phyloP scores from a whole-genome alignment of 2,888 invertebrate species.

The Euproctis similis region DNA sequence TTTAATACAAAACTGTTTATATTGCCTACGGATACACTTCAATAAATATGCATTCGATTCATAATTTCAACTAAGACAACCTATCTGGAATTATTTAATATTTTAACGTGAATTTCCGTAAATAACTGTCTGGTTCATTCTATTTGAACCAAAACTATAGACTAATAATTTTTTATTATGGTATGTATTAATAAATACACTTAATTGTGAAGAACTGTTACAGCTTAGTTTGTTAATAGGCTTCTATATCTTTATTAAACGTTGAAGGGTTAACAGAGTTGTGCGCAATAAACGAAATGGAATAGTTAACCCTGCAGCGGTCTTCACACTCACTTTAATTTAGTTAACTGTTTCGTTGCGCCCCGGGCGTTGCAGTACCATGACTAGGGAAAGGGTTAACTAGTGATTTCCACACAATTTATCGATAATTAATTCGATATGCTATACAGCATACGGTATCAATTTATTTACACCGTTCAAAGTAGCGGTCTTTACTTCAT shows the following conservation, averaged over 20 bases:
- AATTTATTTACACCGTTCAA: too few relatives aligned
- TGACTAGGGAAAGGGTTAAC: constrained; percentile 57
- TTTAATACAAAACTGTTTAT: too few relatives aligned
- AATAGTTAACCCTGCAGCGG: constrained; percentile 74
- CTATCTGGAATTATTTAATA: too few relatives aligned
- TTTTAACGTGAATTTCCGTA: too few relatives aligned
- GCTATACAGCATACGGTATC: too few relatives aligned
- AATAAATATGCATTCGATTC: too few relatives aligned
- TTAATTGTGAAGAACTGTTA: constrained; percentile 20
- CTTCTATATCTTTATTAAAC: constrained; percentile 70
- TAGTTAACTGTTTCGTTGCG: constrained; percentile 72
- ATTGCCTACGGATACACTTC: too few relatives aligned
- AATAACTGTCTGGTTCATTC: too few relatives aligned
- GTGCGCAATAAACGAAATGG: constrained; percentile 73
- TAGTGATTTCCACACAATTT: constrained; percentile 33
- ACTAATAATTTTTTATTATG: constrained; percentile 20
- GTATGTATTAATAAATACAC: constrained; percentile 41
- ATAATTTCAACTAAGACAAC: too few relatives aligned
- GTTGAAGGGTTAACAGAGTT: constrained; percentile 63
- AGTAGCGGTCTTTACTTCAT: too few relatives aligned
- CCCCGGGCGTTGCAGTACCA: constrained; percentile 55
- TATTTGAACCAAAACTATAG: constrained; percentile 2
- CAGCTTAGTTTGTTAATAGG: constrained; percentile 47
- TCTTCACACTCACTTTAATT: constrained; percentile 75
- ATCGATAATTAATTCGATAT: constrained; percentile 7